These are phyloP conservation scores for Allacma fusca DNA, from an alignment of 2,888 invertebrate genomes.

Conservation along the genomic window DNA sequence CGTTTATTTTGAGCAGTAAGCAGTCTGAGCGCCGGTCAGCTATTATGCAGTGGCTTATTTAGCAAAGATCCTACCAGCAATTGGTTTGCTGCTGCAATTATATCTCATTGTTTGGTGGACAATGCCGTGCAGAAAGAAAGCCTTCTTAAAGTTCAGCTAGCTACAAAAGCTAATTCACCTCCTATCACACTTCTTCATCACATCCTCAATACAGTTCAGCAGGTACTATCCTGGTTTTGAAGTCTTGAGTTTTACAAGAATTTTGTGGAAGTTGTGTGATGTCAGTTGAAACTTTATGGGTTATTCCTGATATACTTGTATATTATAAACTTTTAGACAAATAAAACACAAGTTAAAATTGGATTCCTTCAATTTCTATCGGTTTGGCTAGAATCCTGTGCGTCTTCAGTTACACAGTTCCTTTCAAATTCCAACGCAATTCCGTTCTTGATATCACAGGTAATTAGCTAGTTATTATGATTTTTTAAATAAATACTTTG, in stretches of 20 bases:
- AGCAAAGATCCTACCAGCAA: slow-evolving; percentile 86
- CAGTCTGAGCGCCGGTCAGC: slow-evolving; percentile 75
- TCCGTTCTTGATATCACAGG: slow-evolving; percentile 79
- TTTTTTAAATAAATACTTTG: background rate
- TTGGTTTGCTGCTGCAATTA: slow-evolving; percentile 93
- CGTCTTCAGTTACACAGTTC: slow-evolving; percentile 82
- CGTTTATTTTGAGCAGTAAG: slow-evolving; percentile 60
- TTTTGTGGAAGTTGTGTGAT: too few relatives aligned
- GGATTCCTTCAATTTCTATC: slow-evolving; percentile 90
- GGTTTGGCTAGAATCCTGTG: slow-evolving; percentile 87
- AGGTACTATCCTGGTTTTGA: slow-evolving; percentile 64
- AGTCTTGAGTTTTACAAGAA: too few relatives aligned
- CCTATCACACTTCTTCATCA: slow-evolving; percentile 91
- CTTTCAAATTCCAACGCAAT: slow-evolving; percentile 81
- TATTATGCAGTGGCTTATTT: slow-evolving; percentile 91
- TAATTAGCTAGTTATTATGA: slow-evolving; percentile 49
- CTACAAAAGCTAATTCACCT: slow-evolving; percentile 81
- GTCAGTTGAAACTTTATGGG: too few relatives aligned
- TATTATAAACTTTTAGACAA: slow-evolving; percentile 70
- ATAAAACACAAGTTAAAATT: slow-evolving; percentile 82
- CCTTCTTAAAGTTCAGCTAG: slow-evolving; percentile 86
- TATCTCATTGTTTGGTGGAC: slow-evolving; percentile 89
- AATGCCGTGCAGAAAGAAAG: slow-evolving; percentile 88
- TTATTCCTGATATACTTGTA: too few relatives aligned
- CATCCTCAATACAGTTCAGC: slow-evolving; percentile 83